Percentiles rank a stretch among this genome's conserved stretches.
Evolutionary conservation across 2,888 invertebrate species (phyloP).

Genomic region (Caenorhabditis parvicauda): DNA sequence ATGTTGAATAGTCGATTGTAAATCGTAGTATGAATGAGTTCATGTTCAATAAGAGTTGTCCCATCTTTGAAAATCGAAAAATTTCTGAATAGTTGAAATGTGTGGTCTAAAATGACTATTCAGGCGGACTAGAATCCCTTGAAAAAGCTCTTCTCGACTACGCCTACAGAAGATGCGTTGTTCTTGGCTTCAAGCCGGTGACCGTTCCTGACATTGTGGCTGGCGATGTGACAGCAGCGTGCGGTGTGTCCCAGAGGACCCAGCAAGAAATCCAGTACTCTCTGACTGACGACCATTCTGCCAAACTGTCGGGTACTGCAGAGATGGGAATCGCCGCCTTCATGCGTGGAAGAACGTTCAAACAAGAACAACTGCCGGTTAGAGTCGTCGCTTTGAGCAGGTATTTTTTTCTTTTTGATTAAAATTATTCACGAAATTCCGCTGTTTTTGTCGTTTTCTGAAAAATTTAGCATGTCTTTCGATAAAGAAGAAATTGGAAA

Average conservation of each 20-base stretch:
- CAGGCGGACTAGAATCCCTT: slow-evolving; percentile 23
- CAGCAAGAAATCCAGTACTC: slow-evolving; percentile 47
- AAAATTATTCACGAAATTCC: too few relatives aligned
- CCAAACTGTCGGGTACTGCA: slow-evolving; percentile 61
- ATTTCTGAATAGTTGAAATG: too few relatives aligned
- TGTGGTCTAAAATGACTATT: too few relatives aligned
- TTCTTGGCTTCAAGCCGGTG: slow-evolving; percentile 46
- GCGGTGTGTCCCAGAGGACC: slow-evolving; percentile 46
- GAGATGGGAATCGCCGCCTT: slow-evolving; percentile 61
- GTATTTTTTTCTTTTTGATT: neutral
- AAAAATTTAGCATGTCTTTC: neutral
- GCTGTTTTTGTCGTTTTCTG: neutral
- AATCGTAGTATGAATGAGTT: too few relatives aligned
- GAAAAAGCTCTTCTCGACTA: slow-evolving; percentile 40
- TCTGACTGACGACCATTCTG: slow-evolving; percentile 26
- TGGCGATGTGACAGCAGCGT: slow-evolving; percentile 44
- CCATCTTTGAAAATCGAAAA: too few relatives aligned
- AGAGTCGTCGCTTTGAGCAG: slow-evolving; percentile 49
- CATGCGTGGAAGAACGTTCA: slow-evolving; percentile 39
- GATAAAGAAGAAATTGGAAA: neutral
- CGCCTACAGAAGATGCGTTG: slow-evolving; percentile 31
- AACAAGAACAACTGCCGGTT: slow-evolving; percentile 47
- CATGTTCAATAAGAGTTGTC: too few relatives aligned
- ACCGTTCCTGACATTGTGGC: slow-evolving; percentile 55
- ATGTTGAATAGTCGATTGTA: too few relatives aligned